phyloP scores from a whole-genome alignment of 2,113 vertebrate species.

The Limanda limanda region DNA sequence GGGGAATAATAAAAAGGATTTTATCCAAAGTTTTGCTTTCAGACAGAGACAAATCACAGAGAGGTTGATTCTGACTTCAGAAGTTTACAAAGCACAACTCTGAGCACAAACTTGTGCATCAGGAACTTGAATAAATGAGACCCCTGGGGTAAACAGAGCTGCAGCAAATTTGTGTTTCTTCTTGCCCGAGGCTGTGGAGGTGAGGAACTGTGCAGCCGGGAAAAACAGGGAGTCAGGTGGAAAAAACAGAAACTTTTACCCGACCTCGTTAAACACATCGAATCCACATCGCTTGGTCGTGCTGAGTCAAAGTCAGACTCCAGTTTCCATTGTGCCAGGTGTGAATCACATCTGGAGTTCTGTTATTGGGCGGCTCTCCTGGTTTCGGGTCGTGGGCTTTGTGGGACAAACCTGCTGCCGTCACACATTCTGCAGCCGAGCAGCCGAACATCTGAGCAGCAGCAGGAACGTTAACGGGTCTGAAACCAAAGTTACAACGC shows the following conservation, averaged over 20 bases:
- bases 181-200: slow-evolving; percentile 1
- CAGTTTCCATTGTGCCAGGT: slow-evolving; percentile 38
- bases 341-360: slow-evolving; percentile 44
- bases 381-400: slow-evolving; percentile 71
- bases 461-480: not conserved
- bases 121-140: slow-evolving; percentile 61
- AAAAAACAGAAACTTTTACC: not conserved
- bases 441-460: slow-evolving; percentile 30
- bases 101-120: slow-evolving; percentile 18
- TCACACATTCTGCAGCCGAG: slow-evolving; percentile 54
- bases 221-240: no score
- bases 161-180: slow-evolving; percentile 36
- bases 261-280: not conserved
- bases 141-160: slow-evolving; percentile 52
- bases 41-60: slow-evolving; percentile 2
- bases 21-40: slow-evolving; percentile 43
- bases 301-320: not conserved
- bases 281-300: not conserved
- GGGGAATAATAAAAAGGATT: slow-evolving; percentile 49
- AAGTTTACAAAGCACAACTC: slow-evolving; percentile 50
- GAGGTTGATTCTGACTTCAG: slow-evolving; percentile 28
- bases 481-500: not conserved
- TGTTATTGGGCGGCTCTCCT: slow-evolving; percentile 34
- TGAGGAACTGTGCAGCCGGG: not conserved
- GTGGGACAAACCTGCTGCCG: slow-evolving; percentile 67